Evolutionary conservation across 2,888 invertebrate genomes (phyloP).

Genomic region (Tanypteryx hageni): DNA sequence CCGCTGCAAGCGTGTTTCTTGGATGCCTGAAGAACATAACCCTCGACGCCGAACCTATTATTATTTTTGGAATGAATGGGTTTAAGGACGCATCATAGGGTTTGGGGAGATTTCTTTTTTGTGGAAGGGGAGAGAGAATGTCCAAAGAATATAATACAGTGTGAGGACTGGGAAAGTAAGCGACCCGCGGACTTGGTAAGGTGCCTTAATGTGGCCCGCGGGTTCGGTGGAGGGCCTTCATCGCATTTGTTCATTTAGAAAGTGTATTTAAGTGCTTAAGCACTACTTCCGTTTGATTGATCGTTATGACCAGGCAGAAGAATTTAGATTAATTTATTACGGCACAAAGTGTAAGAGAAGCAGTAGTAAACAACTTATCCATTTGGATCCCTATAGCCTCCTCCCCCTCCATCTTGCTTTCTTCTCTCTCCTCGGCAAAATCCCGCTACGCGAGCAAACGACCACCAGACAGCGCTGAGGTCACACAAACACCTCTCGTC

Average conservation of each 20-base stretch:
- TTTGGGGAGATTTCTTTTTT: not conserved
- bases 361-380: not conserved
- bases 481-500: constrained; percentile 21
- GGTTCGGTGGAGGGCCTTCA: not conserved
- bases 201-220: no score
- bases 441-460: not conserved
- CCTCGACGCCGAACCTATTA: no score
- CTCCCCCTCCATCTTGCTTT: not conserved
- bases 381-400: not conserved
- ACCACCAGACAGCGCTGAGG: constrained; percentile 22
- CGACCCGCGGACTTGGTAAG: no score
- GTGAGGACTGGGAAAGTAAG: no score
- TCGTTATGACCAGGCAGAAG: not conserved
- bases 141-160: not conserved
- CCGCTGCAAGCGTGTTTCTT: no score
- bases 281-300: not conserved
- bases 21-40: no score
- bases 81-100: not conserved
- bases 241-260: not conserved
- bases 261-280: not conserved
- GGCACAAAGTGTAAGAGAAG: not conserved
- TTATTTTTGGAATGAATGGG: no score
- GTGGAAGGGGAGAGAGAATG: not conserved
- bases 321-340: not conserved
- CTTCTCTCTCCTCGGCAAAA: not conserved